Evolutionary conservation across 2,888 invertebrate species (phyloP).

Genomic region (Brachyopa scutellaris): DNA sequence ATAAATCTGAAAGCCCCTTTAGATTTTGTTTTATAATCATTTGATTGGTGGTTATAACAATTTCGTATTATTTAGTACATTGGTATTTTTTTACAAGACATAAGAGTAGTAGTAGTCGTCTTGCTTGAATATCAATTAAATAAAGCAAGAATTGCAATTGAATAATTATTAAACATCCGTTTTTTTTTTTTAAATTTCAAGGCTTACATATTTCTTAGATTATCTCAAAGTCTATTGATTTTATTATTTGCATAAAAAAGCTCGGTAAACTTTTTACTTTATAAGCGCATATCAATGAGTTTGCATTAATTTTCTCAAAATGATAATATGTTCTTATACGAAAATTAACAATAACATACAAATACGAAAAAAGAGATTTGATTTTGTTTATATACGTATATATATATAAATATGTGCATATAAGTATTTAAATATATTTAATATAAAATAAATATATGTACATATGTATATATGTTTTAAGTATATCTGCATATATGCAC

Average conservation of each 20-base stretch:
- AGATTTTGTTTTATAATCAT: too few relatives aligned
- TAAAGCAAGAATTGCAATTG: too few relatives aligned
- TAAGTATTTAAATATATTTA: conserved; percentile 25
- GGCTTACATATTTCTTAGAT: neutral
- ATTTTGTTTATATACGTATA: conserved; percentile 65
- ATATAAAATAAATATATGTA: conserved; percentile 7
- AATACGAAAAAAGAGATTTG: conserved; percentile 82
- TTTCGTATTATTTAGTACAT: too few relatives aligned
- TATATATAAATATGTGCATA: conserved; percentile 26
- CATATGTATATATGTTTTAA: conserved; percentile 19
- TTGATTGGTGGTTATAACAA: too few relatives aligned
- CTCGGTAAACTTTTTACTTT: conserved; percentile 74
- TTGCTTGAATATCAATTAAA: too few relatives aligned
- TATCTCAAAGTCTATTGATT: neutral
- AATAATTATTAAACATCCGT: too few relatives aligned
- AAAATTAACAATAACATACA: conserved; percentile 82
- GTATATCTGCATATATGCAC: conserved; percentile 28
- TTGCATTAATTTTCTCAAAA: conserved; percentile 81
- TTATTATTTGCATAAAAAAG: conserved; percentile 47
- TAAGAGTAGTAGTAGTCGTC: too few relatives aligned
- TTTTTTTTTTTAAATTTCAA: neutral
- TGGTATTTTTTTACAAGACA: too few relatives aligned
- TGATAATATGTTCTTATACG: conserved; percentile 78
- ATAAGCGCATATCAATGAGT: conserved; percentile 79
- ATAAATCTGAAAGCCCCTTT: too few relatives aligned